A percentile compares a stretch with the other conserved stretches of the same genome.
Evolutionary conservation across 2,888 invertebrate genomes (phyloP).

Genomic region (Hirtodrosophila alboralis): DNA sequence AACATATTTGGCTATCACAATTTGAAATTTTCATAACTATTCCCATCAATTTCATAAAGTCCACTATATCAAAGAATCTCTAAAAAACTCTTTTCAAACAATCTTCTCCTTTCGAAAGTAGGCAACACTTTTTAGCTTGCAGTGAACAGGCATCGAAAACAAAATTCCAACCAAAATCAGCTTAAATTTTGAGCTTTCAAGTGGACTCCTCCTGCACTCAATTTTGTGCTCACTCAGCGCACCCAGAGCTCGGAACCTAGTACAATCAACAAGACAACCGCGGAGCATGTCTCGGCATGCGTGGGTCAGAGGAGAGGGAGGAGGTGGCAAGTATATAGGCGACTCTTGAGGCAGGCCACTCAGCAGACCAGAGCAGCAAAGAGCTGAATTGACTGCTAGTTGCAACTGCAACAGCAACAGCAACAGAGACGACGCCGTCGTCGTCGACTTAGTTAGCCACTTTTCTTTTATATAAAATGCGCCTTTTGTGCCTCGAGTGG

Average conservation of each 20-base stretch:
- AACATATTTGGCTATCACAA: background rate
- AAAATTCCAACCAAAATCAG: constrained; percentile 40
- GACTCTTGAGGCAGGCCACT: constrained; percentile 51
- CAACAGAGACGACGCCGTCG: constrained; percentile 22
- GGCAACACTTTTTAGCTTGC: constrained; percentile 27
- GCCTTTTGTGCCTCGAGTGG: constrained; percentile 73
- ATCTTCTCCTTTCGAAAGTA: constrained; percentile 21
- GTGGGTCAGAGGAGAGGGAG: constrained; percentile 5
- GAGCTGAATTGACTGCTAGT: constrained; percentile 36
- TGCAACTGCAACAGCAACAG: constrained; percentile 24
- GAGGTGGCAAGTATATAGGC: constrained; percentile 46
- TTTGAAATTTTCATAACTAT: constrained; percentile 12
- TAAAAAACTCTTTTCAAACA: constrained; percentile 29
- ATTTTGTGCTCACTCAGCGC: constrained; percentile 54
- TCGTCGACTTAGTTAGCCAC: constrained; percentile 77
- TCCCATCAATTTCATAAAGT: constrained; percentile 11
- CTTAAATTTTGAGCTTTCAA: constrained; percentile 61
- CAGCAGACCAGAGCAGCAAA: constrained; percentile 8
- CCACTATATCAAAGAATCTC: constrained; percentile 1
- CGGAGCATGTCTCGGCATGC: constrained; percentile 41
- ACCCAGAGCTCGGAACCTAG: constrained; percentile 15
- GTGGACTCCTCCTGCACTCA: constrained; percentile 50
- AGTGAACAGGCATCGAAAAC: constrained; percentile 15
- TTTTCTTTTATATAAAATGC: constrained; percentile 73
- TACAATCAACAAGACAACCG: constrained; percentile 48